phyloP scores from a whole-genome alignment of 2,888 invertebrate genomes.

The Xestia sexstrigata region DNA sequence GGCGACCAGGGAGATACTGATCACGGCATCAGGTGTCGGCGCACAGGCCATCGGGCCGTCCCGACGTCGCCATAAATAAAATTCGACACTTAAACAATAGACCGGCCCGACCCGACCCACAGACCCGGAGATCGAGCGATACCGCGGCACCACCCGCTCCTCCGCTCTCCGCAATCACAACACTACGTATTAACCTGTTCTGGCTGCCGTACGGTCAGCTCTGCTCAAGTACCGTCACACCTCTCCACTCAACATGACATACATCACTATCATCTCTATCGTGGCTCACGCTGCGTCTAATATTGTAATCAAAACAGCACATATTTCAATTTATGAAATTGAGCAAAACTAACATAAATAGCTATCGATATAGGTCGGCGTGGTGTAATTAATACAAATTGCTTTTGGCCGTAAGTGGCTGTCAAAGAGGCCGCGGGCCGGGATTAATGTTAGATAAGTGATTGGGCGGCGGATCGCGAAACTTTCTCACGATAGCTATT shows the following conservation, averaged over 20 bases:
- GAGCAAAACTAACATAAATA: slow-evolving; percentile 67
- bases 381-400: slow-evolving; percentile 85
- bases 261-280: slow-evolving; percentile 62
- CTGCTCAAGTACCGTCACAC: slow-evolving; percentile 68
- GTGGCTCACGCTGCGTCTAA: slow-evolving; percentile 17
- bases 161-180: slow-evolving; percentile 73
- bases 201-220: slow-evolving; percentile 46
- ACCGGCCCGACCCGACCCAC: slow-evolving; percentile 74
- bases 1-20: slow-evolving; percentile 79
- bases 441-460: slow-evolving; percentile 82
- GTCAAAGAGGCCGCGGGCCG: slow-evolving; percentile 84
- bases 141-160: slow-evolving; percentile 73
- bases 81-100: slow-evolving; percentile 87
- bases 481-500: slow-evolving; percentile 84
- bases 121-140: slow-evolving; percentile 78
- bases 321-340: slow-evolving; percentile 54
- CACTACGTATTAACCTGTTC: slow-evolving; percentile 74
- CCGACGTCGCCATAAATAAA: slow-evolving; percentile 82
- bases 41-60: slow-evolving; percentile 71
- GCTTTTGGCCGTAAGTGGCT: slow-evolving; percentile 78
- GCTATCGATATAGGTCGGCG: slow-evolving; percentile 76
- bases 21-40: slow-evolving; percentile 84
- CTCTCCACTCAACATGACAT: slow-evolving; percentile 59
- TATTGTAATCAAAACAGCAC: slow-evolving; percentile 24
- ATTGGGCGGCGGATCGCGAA: slow-evolving; percentile 83